Base-by-base conservation (phyloP, 2,797 vertebrate genomes). In the Diceros bicornis region DNA sequence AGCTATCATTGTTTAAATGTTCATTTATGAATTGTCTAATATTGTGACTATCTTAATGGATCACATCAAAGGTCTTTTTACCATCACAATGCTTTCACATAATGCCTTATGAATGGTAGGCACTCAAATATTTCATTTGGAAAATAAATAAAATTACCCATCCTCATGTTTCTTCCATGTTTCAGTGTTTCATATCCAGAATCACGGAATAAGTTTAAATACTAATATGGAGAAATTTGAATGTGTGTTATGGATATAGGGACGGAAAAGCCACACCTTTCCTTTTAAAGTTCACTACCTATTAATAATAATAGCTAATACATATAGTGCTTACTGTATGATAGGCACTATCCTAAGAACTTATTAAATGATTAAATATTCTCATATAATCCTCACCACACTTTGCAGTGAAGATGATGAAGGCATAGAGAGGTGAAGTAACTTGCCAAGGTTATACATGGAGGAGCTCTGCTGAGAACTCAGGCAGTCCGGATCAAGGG, bases 61-160 rank as follows among this genome's bases (percentile, higher is more conserved):
- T 75, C 27, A 82, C 25, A 86, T 62, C 9, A 74, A 81, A 86
- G 44, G 4, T 66, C 12, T 93, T 89, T 72, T 91, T 1, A 12
- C 27, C 12, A 75, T 55, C 13, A 81, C 61, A 66, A 93, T 69
- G 13, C n/a, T 93, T 85, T 47, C 61, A 44, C 41, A 84, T 62
- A 77, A 59, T 79, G 72, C 32, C 16, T 89, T 83, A 47, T 3
- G 11, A 12, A 61, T 18, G 29, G 8, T 64, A 32, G 7, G 18
- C 17, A 77, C 18, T 69, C 52, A 68, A 85, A 79, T 72, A 41
- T 69, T 95, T 93, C 72, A 71, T 66, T 77, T 92, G 57, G 27
- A 57, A 84, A 61, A 68, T 59, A 66, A 78, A 84, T 62, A 87
- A 83, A 89, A 57, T 32, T 94, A 82, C 14, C 61, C 25, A 85